A percentile compares a stretch with the other conserved stretches of the same genome.
Conservation (phyloP, 2,797 vertebrate genomes). For the Hyperoplus lanceolatus region DNA sequence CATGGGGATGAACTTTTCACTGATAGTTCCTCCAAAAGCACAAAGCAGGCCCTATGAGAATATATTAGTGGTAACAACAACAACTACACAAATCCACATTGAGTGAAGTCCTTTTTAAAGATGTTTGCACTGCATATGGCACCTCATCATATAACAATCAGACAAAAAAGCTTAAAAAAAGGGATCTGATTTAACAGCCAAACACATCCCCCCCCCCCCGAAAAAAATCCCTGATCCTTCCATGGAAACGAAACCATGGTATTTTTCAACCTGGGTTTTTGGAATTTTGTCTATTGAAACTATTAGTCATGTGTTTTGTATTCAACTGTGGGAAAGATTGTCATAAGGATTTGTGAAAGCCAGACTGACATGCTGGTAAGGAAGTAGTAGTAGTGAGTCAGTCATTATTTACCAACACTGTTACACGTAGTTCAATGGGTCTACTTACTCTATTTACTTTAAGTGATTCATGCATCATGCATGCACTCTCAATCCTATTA, state of each 20-base stretch:
- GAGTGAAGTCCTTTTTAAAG: no score
- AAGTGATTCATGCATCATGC: not conserved
- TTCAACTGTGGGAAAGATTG: no score
- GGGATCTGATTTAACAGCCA: slow-evolving; percentile 9
- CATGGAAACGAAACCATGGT: not conserved
- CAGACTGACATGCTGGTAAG: not conserved
- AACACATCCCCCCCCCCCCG: not conserved
- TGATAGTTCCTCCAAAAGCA: not conserved
- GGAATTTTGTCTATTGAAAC: not conserved
- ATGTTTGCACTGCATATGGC: no score
- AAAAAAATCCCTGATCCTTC: not conserved
- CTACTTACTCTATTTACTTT: no score
- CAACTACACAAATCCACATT: not conserved
- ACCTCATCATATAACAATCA: not conserved
- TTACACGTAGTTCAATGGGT: not conserved
- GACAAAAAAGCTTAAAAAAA: not conserved
- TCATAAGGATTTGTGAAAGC: not conserved
- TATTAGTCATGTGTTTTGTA: not conserved
- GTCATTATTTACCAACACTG: not conserved
- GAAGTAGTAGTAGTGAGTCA: not conserved
- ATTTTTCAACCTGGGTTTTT: not conserved
- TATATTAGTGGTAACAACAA: not conserved
- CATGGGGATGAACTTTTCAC: not conserved
- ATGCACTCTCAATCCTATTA: slow-evolving; percentile 22
- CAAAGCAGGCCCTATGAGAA: not conserved